Conservation (phyloP, 2,888 invertebrate species). For the Sinopyrophorus schimmeli region DNA sequence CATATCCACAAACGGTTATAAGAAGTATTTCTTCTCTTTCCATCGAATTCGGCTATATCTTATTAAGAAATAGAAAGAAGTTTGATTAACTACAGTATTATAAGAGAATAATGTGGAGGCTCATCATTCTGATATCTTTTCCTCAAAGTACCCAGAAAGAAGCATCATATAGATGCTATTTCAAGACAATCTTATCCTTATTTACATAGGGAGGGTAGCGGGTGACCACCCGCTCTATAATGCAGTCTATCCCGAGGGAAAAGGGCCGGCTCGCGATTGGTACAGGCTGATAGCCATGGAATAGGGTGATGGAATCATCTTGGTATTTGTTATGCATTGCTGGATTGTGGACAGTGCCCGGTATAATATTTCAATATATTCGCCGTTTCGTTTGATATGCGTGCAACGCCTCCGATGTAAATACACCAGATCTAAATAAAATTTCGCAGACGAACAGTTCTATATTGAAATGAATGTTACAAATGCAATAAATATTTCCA, state of each 20-base stretch:
- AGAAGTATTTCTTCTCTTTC: too few species aligned
- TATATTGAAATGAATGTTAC: conserved; percentile 40
- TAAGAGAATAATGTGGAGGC: conserved; percentile 29
- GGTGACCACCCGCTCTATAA: conserved; percentile 36
- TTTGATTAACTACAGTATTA: conserved; percentile 27
- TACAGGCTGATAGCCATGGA: conserved; percentile 44
- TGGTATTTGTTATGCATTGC: conserved; percentile 56
- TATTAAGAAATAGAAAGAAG: too few species aligned
- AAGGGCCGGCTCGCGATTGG: conserved; percentile 42
- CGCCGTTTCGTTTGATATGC: conserved; percentile 37
- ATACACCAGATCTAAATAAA: conserved; percentile 40
- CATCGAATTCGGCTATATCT: too few species aligned
- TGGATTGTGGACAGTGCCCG: conserved; percentile 54
- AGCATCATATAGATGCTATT: conserved; percentile 35
- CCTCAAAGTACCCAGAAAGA: conserved; percentile 23
- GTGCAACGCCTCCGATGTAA: conserved; percentile 38
- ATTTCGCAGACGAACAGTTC: conserved; percentile 37
- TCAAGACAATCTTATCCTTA: conserved; percentile 44
- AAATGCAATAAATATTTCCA: conserved; percentile 37
- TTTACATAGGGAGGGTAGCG: conserved; percentile 41
- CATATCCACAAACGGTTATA: too few species aligned
- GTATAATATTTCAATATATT: conserved; percentile 57
- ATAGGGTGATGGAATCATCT: conserved; percentile 53
- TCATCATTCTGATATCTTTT: conserved; percentile 32
- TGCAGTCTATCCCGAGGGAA: conserved; percentile 42